Percentiles rank a stretch among this genome's conserved stretches.
Conservation (phyloP, 2,888 invertebrate genomes). For the Cepaea hortensis region DNA sequence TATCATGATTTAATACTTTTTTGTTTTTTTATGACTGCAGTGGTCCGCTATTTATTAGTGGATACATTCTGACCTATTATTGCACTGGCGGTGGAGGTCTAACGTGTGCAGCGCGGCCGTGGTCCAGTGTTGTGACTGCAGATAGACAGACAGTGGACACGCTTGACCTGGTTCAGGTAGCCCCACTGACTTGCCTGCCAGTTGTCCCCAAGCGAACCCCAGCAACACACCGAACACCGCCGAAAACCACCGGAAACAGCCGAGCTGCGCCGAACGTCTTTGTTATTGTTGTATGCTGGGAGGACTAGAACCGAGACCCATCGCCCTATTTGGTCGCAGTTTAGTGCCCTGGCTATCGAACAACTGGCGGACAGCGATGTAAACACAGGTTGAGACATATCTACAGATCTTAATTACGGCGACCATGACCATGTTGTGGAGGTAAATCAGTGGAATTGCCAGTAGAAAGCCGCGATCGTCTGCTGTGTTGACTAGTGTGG, state of each 20-base stretch:
- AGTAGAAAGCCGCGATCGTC: background rate
- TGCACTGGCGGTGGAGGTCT: too few species aligned
- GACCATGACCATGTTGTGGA: background rate
- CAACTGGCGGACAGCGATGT: slow-evolving; percentile 1
- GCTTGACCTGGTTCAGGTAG: too few species aligned
- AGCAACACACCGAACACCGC: background rate
- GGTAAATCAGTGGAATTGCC: background rate
- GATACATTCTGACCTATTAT: too few species aligned
- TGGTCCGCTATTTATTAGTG: too few species aligned
- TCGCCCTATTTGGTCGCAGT: slow-evolving; percentile 38
- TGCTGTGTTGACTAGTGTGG: slow-evolving; percentile 32
- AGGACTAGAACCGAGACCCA: slow-evolving; percentile 40
- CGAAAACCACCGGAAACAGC: slow-evolving; percentile 50
- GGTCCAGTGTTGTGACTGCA: too few species aligned
- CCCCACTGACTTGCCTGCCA: too few species aligned
- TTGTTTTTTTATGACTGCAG: too few species aligned
- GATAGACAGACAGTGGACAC: too few species aligned
- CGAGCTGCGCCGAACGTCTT: slow-evolving; percentile 61
- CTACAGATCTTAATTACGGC: background rate
- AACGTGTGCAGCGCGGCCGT: too few species aligned
- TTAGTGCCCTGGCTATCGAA: slow-evolving; percentile 17
- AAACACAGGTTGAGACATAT: background rate
- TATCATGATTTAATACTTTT: too few species aligned
- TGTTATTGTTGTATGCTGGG: slow-evolving; percentile 72
- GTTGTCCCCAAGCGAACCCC: background rate